These are phyloP conservation scores for Tiliacea aurago DNA, from an alignment of 2,888 invertebrate genomes.

Conservation along the genomic window DNA sequence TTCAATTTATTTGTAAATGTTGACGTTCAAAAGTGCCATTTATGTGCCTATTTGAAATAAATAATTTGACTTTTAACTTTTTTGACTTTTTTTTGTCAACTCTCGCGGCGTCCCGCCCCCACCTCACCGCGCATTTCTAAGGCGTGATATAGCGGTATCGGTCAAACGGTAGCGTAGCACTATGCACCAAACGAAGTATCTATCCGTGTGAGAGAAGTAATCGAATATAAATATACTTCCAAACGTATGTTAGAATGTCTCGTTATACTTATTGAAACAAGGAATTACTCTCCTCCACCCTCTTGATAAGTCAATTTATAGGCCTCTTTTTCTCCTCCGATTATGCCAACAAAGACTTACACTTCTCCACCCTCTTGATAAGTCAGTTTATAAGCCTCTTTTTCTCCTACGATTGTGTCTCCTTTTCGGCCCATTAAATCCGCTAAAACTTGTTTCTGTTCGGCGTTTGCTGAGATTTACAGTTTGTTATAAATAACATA, in stretches of 20 bases:
- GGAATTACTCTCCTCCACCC: constrained; percentile 78
- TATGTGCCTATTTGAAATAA: no score
- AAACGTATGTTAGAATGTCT: background rate
- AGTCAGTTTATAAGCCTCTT: constrained; percentile 77
- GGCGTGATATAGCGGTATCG: no score
- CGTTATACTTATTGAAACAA: background rate
- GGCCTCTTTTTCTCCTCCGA: constrained; percentile 71
- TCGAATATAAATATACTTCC: background rate
- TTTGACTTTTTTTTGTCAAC: no score
- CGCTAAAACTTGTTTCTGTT: constrained; percentile 76
- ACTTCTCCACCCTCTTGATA: constrained; percentile 77
- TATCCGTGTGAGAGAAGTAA: background rate
- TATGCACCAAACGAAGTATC: background rate
- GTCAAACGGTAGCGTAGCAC: background rate
- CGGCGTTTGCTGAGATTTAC: constrained; percentile 66
- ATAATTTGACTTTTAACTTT: no score
- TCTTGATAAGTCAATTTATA: constrained; percentile 79
- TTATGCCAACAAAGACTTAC: constrained; percentile 71
- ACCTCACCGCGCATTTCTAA: no score
- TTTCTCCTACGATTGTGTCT: constrained; percentile 69
- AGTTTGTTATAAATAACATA: constrained; percentile 1
- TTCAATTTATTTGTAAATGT: no score
- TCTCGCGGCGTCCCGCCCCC: no score
- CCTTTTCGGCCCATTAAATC: constrained; percentile 78
- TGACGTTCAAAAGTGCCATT: no score